Percentiles rank a stretch among this genome's conserved stretches.
These are phyloP conservation scores for Loriculus beryllinus DNA, from an alignment of 2,797 vertebrate species.

Conservation along the genomic window DNA sequence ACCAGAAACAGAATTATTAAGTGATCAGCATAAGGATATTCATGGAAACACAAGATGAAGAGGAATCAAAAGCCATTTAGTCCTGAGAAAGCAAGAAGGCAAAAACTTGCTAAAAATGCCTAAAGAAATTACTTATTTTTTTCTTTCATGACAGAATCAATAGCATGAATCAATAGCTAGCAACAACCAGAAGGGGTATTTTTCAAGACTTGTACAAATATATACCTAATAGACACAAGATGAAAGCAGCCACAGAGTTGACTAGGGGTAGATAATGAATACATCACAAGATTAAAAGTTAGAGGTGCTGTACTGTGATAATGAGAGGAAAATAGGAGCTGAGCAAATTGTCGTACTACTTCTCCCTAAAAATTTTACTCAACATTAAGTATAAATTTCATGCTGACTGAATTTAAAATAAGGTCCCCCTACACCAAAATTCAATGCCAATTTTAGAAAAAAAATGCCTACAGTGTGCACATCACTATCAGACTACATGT, in stretches of 20 bases:
- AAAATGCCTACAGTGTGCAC: neutral
- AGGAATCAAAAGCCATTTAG: neutral
- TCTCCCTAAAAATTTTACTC: neutral
- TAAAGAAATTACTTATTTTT: neutral
- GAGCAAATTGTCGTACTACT: neutral
- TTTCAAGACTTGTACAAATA: neutral
- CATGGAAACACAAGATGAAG: neutral
- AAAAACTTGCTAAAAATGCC: neutral
- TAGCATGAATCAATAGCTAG: neutral
- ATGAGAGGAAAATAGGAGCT: neutral
- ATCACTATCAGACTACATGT: neutral
- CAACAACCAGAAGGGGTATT: neutral
- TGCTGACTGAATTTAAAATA: neutral
- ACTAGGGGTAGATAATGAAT: neutral
- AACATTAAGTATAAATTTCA: neutral
- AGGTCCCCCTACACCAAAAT: neutral
- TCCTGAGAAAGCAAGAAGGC: neutral
- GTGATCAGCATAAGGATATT: neutral
- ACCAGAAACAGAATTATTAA: neutral
- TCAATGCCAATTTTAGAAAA: neutral
- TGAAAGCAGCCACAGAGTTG: neutral
- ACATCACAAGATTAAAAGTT: neutral
- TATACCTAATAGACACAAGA: neutral
- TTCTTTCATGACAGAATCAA: conserved; percentile 1
- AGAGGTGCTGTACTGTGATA: neutral